A percentile compares a stretch with the other conserved stretches of the same genome.
Evolutionary conservation across 2,113 vertebrate species (phyloP).

Genomic region (Hassar affinis): DNA sequence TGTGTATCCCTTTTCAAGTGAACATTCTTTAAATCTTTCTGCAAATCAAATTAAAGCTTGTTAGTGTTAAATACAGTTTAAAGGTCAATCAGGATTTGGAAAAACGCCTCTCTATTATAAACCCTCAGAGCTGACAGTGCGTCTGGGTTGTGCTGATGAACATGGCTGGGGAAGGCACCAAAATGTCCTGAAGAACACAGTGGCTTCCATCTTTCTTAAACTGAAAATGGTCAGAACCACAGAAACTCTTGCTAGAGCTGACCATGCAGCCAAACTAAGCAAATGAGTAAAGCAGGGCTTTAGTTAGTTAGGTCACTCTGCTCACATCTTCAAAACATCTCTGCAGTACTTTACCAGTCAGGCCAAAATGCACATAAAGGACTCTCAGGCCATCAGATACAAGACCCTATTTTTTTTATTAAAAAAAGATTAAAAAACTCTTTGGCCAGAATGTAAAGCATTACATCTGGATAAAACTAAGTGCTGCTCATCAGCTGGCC

Average conservation of each 20-base stretch:
- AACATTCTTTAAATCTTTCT: neutral
- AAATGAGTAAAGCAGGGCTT: neutral
- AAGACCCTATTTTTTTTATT: neutral
- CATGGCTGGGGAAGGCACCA: neutral
- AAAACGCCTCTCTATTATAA: neutral
- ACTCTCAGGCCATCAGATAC: neutral
- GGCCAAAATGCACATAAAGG: neutral
- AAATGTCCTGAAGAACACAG: neutral
- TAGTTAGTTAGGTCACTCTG: neutral
- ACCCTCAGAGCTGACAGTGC: neutral
- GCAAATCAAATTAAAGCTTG: neutral
- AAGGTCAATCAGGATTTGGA: neutral
- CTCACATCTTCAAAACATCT: neutral
- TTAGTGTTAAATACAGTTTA: neutral
- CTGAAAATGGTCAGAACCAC: neutral
- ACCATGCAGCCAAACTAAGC: neutral
- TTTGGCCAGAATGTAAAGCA: neutral
- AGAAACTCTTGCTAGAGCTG: neutral
- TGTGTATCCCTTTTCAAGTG: neutral
- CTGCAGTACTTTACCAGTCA: neutral
- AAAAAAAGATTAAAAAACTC: neutral
- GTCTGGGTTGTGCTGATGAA: neutral
- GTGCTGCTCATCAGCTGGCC: neutral
- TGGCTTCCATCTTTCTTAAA: neutral
- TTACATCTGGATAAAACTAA: neutral